A percentile compares a stretch with the other conserved stretches of the same genome.
phyloP scores from a whole-genome alignment of 2,113 vertebrate genomes.

The Vicugna pacos region DNA sequence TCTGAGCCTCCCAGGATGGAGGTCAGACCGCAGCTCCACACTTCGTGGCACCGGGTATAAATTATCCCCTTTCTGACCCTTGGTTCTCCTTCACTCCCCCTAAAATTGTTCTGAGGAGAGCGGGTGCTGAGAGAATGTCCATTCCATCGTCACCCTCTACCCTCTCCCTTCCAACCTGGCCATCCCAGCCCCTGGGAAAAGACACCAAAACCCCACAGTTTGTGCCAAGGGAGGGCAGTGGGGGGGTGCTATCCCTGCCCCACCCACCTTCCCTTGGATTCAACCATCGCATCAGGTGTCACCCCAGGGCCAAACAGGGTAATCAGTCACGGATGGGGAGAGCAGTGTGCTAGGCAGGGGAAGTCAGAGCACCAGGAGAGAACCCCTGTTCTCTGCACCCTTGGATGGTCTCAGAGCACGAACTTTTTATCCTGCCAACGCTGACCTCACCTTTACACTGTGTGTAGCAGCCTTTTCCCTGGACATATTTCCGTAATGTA shows the following conservation, averaged over 20 bases:
- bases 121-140: neutral
- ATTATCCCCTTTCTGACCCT: neutral
- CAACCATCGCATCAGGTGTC: neutral
- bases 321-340: too few species aligned
- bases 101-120: neutral
- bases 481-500: neutral
- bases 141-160: neutral
- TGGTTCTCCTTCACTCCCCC: neutral
- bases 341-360: neutral
- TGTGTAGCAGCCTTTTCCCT: neutral
- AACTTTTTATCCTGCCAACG: neutral
- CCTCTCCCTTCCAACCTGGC: neutral
- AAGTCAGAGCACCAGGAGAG: neutral
- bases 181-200: neutral
- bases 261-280: neutral
- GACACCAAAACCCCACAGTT: neutral
- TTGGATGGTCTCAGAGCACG: neutral
- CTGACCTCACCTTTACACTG: neutral
- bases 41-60: neutral
- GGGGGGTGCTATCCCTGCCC: neutral
- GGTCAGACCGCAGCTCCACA: neutral
- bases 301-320: neutral
- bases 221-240: neutral
- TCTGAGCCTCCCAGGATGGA: neutral
- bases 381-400: neutral